Evolutionary conservation across 2,113 vertebrate genomes (phyloP), one percentile per base, ranked within the genome.

Genomic region (Stegastes partitus): DNA sequence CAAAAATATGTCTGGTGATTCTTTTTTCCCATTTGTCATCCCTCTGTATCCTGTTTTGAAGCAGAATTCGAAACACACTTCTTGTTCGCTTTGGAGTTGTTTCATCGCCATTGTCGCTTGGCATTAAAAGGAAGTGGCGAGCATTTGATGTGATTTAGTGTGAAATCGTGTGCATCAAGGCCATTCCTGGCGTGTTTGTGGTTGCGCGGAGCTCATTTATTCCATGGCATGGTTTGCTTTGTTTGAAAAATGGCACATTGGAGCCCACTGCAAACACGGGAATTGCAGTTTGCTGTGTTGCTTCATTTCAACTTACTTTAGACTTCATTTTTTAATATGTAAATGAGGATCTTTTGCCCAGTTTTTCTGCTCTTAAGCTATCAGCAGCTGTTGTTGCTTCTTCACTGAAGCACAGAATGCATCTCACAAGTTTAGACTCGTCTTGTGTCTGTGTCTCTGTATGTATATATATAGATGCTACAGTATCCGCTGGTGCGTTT

Each of bases 101-200:
- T 77, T 78, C 44, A 42, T 42, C 39, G 14, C 14, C 39, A 3
- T 4, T 55, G n/a, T n/a, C 15, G 59, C 19, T 42, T 44, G 19
- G 19, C 19, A 37, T 53, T 28, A 15, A 55, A 59, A 74, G 57
- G 39, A 61, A 76, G 51, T 63, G 56, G 18, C 34, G 19, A 28
- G 58, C 31, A 31, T 81, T 68, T 68, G 61, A 21, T 66, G 51
- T 68, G 67, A 31, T 81, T 68, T 68, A 56, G 25, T 62, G 51
- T 68, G 70, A 74, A 78, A 57, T 63, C 23, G 2, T 3, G 34
- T 18, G 21, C 57, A 47, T 59, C 26, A 55, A 16, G 45, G 37
- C 45, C 64, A 22, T 58, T 67, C 31, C 14, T 21, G 21, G 21
- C 9, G 4, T 65, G 26, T 61, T 25, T 59, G 31, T 16, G 54